Percentiles rank a stretch among this genome's conserved stretches.
Conservation (phyloP, 2,113 vertebrate species). For the Pyxicephalus adspersus region DNA sequence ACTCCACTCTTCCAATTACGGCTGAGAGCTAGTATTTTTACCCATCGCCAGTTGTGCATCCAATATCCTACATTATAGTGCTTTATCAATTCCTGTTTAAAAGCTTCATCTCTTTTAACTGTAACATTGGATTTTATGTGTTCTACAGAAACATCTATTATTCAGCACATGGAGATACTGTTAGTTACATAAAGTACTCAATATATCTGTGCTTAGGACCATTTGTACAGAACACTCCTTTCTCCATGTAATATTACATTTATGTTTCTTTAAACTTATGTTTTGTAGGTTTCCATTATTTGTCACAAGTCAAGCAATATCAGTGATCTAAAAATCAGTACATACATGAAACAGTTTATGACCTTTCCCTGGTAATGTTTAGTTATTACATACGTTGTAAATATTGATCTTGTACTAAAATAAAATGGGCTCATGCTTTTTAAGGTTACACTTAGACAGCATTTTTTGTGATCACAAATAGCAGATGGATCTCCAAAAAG, state of each 20-base stretch:
- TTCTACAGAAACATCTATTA: conserved; percentile 7
- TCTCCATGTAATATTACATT: not conserved
- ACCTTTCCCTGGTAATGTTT: not conserved
- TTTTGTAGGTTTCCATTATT: not conserved
- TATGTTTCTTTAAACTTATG: not conserved
- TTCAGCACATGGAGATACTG: not conserved
- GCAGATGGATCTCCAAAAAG: not conserved
- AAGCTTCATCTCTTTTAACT: conserved; percentile 41
- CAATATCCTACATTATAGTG: conserved; percentile 35
- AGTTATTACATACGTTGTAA: not conserved
- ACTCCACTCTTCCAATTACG: not conserved
- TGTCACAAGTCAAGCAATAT: not conserved
- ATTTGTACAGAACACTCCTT: not conserved
- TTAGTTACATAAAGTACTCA: not conserved
- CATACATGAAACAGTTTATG: not conserved
- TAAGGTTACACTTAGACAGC: not conserved
- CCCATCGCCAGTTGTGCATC: conserved; percentile 16
- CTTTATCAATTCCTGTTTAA: conserved; percentile 48
- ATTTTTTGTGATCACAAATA: not conserved
- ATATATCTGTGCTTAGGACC: not conserved
- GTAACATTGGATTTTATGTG: conserved; percentile 40
- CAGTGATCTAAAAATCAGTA: not conserved
- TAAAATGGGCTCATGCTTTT: not conserved
- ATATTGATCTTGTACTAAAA: conserved; percentile 16
- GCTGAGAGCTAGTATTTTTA: not conserved